phyloP scores from a whole-genome alignment of 2,797 vertebrate species.

The Naso thynnoides region DNA sequence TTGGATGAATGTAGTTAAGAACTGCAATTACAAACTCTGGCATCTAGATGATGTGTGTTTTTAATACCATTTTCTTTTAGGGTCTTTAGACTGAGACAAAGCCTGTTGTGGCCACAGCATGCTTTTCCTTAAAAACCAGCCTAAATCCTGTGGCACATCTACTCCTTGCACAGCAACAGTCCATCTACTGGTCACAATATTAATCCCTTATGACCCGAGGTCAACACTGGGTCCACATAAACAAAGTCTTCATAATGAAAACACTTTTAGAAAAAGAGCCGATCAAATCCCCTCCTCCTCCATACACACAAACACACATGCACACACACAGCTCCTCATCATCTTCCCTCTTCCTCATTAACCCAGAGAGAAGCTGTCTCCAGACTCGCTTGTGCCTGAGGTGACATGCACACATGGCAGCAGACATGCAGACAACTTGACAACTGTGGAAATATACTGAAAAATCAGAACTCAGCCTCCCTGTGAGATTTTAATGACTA shows the following conservation, averaged over 20 bases:
- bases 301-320: too few species aligned
- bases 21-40: background rate
- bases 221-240: conserved; percentile 29
- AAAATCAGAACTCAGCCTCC: conserved; percentile 69
- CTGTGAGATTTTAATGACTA: conserved; percentile 79
- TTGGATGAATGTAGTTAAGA: background rate
- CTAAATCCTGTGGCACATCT: background rate
- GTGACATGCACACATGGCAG: conserved; percentile 67
- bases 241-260: conserved; percentile 15
- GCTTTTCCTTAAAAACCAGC: conserved; percentile 15
- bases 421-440: conserved; percentile 70
- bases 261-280: conserved; percentile 14
- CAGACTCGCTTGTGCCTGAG: conserved; percentile 60
- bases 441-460: conserved; percentile 74
- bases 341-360: conserved; percentile 64
- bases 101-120: background rate
- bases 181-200: conserved; percentile 11
- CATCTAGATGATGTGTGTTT: conserved; percentile 4
- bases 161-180: background rate
- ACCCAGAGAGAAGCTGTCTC: conserved; percentile 56
- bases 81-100: conserved; percentile 5
- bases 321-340: conserved; percentile 22
- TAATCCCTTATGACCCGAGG: conserved; percentile 43
- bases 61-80: background rate
- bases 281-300: background rate